Conservation (phyloP, 2,888 invertebrate genomes). For the Palloptera scutellata region DNA sequence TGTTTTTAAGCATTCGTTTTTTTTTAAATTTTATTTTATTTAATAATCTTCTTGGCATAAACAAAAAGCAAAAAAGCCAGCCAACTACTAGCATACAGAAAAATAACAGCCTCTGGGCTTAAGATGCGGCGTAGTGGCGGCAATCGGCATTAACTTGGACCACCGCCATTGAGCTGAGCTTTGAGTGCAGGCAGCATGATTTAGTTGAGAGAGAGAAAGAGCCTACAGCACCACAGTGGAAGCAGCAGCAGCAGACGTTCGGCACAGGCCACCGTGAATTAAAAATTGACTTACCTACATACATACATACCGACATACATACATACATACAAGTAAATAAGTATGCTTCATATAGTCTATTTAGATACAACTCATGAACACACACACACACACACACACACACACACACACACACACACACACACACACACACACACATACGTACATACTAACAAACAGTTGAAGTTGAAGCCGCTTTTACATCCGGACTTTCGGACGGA, state of each 20-base stretch:
- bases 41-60: no score
- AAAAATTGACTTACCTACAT: background rate
- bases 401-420: background rate
- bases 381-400: background rate
- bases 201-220: no score
- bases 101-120: no score
- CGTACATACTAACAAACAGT: background rate
- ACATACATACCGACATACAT: background rate
- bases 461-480: background rate
- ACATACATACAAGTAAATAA: background rate
- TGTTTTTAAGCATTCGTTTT: no score
- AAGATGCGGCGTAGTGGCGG: no score
- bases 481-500: background rate
- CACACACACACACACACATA: constrained; percentile 6
- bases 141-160: no score
- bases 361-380: constrained; percentile 4
- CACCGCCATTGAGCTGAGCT: no score
- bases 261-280: constrained; percentile 7
- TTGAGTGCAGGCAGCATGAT: no score
- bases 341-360: constrained; percentile 11
- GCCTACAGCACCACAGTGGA: background rate
- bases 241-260: background rate
- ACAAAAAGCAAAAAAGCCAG: no score
- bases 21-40: no score
- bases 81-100: no score